These are phyloP conservation scores for Amblyjoppa fuscipennis DNA, from an alignment of 2,888 invertebrate genomes.

Conservation along the genomic window DNA sequence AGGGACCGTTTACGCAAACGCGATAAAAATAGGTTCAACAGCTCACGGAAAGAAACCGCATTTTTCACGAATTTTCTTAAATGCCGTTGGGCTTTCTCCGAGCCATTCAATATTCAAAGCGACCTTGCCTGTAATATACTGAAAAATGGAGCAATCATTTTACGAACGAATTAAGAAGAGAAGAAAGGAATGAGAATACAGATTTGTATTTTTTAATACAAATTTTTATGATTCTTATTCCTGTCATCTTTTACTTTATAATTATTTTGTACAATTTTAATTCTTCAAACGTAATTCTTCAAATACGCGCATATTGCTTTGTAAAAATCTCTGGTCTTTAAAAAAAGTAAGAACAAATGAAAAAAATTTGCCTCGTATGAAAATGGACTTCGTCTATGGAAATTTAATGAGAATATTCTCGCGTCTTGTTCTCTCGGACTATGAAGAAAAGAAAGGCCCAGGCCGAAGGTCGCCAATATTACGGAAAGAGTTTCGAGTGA, in stretches of 20 bases:
- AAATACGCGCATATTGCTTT: not conserved
- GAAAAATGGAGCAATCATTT: constrained; percentile 27
- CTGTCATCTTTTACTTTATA: not conserved
- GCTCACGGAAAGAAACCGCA: constrained; percentile 54
- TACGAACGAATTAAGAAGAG: not conserved
- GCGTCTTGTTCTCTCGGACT: not conserved
- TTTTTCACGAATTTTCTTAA: constrained; percentile 35
- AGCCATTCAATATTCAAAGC: not conserved
- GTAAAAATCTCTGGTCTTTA: not conserved
- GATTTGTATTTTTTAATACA: not conserved
- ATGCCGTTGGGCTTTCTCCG: not conserved
- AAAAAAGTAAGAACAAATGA: not conserved
- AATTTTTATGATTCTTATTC: not conserved
- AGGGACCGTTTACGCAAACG: constrained; percentile 71
- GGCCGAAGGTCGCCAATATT: constrained; percentile 1
- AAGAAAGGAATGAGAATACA: not conserved
- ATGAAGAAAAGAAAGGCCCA: not conserved
- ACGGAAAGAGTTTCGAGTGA: constrained; percentile 24
- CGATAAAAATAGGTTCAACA: constrained; percentile 72
- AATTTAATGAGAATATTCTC: not conserved
- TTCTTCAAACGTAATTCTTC: not conserved
- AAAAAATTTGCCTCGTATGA: not conserved
- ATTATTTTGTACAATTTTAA: not conserved
- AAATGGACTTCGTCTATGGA: not conserved
- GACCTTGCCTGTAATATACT: not conserved